Percentiles rank a stretch among this genome's conserved stretches.
These are phyloP conservation scores for Rhadina sibilatrix DNA, from an alignment of 2,113 vertebrate species.

Conservation along the genomic window DNA sequence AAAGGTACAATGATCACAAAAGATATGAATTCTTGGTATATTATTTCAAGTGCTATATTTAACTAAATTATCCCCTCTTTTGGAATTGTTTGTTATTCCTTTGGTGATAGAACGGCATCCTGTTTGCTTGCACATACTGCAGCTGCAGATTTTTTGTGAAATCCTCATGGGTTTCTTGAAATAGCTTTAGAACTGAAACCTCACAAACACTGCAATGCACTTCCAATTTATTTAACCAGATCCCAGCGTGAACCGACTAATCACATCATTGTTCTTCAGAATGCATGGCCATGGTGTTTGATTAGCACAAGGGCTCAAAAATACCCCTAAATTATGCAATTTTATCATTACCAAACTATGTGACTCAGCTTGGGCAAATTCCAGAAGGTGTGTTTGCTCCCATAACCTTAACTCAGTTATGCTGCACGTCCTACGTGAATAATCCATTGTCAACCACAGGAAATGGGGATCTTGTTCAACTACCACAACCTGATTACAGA, in stretches of 20 bases:
- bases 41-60: conserved; percentile 60
- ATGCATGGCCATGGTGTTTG: neutral
- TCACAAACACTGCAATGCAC: neutral
- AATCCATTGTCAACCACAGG: conserved; percentile 36
- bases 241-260: neutral
- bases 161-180: conserved; percentile 61
- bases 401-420: neutral
- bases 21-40: neutral
- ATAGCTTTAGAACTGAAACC: conserved; percentile 23
- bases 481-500: neutral
- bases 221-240: neutral
- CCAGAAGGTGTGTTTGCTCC: conserved; percentile 3
- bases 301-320: neutral
- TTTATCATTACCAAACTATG: neutral
- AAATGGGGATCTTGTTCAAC: neutral
- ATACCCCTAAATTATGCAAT: neutral
- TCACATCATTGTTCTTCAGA: neutral
- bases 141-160: conserved; percentile 53
- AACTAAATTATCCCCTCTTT: conserved; percentile 57
- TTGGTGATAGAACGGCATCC: conserved; percentile 62
- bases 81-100: conserved; percentile 67
- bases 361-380: neutral
- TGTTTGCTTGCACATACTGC: conserved; percentile 58
- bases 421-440: neutral
- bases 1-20: conserved; percentile 18